A percentile compares a stretch with the other conserved stretches of the same genome.
These are phyloP conservation scores for Cyclargus thomasi DNA, from an alignment of 1,140 invertebrate genomes.

Conservation along the genomic window DNA sequence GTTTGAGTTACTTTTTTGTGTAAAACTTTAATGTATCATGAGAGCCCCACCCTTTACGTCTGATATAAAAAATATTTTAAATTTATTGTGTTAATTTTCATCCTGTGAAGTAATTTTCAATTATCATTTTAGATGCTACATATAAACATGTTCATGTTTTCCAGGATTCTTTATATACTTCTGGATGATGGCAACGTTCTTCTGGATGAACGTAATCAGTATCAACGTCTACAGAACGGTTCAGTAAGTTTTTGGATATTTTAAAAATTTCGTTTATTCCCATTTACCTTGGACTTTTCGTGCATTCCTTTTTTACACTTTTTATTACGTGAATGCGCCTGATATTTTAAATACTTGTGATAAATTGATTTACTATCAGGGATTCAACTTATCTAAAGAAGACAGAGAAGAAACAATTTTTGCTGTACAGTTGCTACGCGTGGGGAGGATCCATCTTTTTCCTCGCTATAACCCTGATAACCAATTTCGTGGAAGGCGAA, in stretches of 20 bases:
- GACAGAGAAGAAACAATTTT: constrained; percentile 70
- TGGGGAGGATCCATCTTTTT: constrained; percentile 76
- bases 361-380: too few relatives aligned
- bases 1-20: too few relatives aligned
- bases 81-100: too few relatives aligned
- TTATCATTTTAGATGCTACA: too few relatives aligned
- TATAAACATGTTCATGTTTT: constrained; percentile 27
- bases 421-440: constrained; percentile 75
- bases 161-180: constrained; percentile 78
- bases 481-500: constrained; percentile 71
- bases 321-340: too few relatives aligned
- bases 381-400: constrained; percentile 50
- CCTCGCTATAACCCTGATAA: constrained; percentile 66
- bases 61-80: too few relatives aligned
- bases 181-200: constrained; percentile 79
- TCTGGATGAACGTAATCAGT: constrained; percentile 80
- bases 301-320: too few relatives aligned
- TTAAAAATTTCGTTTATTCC: not conserved
- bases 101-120: too few relatives aligned
- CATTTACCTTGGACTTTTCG: too few relatives aligned
- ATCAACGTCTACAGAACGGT: constrained; percentile 79
- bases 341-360: too few relatives aligned
- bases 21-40: too few relatives aligned
- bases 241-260: constrained; percentile 69
- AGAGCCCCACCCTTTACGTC: too few relatives aligned